Evolutionary conservation across 1,140 invertebrate genomes (phyloP), one percentile per base, ranked within the genome.

Genomic region (Drosophila paulistorum): DNA sequence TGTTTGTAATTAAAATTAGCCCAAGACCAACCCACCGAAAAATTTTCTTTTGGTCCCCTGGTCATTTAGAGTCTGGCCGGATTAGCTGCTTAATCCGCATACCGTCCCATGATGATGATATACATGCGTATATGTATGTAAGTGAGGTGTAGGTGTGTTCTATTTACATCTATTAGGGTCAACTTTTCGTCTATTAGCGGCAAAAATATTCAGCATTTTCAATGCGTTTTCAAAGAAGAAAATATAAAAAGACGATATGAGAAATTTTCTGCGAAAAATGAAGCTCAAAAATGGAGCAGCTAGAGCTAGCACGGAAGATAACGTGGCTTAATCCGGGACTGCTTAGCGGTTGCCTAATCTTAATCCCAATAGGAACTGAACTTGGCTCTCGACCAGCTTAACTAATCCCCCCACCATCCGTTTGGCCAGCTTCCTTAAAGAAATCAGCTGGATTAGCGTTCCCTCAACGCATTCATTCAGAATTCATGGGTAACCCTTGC

Each of bases 1-100:
- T 85, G 71, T 72, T 81, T 85, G 75, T 74, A 74, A 78, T 85
- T 85, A 72, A 66, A 81, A 81, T 85, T 81, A 81, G 81, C 51
- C 54, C 54, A 45, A 71, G 81, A 74, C 71, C 82, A 78, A 57
- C 82, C 81, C 74, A 85, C 75, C 58, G 65, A 68, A 67, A 78
- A 35, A 65, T 23, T 61, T 30, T 71, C 30, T 68, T 60, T 54
- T 4, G 30, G 30, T 30, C 30, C 30, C 7, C 30, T 67, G 71
- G 45, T 67, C 63, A 74, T 74, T 73, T 74, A 58, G 66, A 13
- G 35, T 39, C 45, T 45, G 35, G 66, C 42, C 70, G 81, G 81
- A 85, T 85, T 81, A 81, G 81, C 37, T 45, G 57, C 48, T 23
- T 83, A 85, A 85, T 85, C 81, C 81, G 35, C 37, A 13, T 39